Conservation (phyloP, 64 coral and sea anemone species). For the Stylophora pistillata region DNA sequence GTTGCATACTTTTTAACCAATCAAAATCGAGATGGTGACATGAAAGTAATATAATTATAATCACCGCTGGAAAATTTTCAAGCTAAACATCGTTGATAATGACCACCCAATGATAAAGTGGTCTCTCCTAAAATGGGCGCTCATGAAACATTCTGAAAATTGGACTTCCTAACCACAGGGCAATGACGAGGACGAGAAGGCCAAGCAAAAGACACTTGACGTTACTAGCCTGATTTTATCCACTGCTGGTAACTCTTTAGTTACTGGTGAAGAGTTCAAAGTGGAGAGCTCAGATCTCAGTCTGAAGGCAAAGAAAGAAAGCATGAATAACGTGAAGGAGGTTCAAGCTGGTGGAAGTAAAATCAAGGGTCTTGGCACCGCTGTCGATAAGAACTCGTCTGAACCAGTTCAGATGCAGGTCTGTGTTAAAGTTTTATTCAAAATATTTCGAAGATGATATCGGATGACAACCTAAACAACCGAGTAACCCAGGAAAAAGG, state of each 20-base stretch:
- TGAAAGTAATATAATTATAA: no score
- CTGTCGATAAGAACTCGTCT: slow-evolving; percentile 1
- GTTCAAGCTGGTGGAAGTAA: background rate
- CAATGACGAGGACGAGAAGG: background rate
- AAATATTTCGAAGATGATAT: no score
- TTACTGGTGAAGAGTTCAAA: background rate
- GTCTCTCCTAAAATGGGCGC: no score
- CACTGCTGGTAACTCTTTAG: background rate
- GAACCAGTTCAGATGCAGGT: slow-evolving; percentile 41
- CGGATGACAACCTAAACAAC: no score
- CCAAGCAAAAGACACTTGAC: background rate
- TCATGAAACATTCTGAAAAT: background rate
- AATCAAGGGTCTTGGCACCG: background rate
- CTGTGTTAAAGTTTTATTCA: background rate
- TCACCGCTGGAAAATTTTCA: no score
- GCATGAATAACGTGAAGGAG: background rate
- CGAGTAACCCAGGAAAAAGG: no score
- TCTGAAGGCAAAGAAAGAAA: background rate
- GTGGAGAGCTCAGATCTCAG: background rate
- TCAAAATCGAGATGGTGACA: no score
- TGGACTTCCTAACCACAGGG: background rate
- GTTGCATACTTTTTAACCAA: no score
- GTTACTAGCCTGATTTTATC: no score
- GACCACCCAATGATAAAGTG: no score
- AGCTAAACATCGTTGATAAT: no score